phyloP scores from a whole-genome alignment of 2,888 invertebrate species.

The Temnothorax rugatulus region DNA sequence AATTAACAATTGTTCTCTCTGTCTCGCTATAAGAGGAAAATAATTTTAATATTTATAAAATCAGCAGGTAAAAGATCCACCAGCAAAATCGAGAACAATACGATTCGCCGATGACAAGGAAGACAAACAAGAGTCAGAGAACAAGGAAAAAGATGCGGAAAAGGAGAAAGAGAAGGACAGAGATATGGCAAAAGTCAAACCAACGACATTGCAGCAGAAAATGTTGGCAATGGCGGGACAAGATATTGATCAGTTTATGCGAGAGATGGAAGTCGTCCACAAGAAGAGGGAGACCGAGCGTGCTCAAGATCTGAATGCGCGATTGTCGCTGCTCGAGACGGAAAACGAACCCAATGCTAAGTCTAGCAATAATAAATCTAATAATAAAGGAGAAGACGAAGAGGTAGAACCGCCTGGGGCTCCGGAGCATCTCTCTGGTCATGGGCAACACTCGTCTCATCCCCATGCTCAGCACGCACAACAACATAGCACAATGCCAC shows the following conservation, averaged over 20 bases:
- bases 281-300: slow-evolving; percentile 91
- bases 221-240: slow-evolving; percentile 96
- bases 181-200: slow-evolving; percentile 87
- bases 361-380: slow-evolving; percentile 74
- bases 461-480: slow-evolving; percentile 76
- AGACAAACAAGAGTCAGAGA: slow-evolving; percentile 87
- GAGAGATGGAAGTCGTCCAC: slow-evolving; percentile 96
- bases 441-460: slow-evolving; percentile 75
- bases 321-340: slow-evolving; percentile 85
- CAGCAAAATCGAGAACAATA: slow-evolving; percentile 87
- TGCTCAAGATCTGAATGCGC: slow-evolving; percentile 88
- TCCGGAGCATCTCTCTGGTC: slow-evolving; percentile 72
- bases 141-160: slow-evolving; percentile 84
- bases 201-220: slow-evolving; percentile 93
- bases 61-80: slow-evolving; percentile 83
- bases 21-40: neutral
- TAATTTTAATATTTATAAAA: slow-evolving; percentile 25
- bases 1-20: neutral
- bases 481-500: slow-evolving; percentile 80
- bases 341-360: slow-evolving; percentile 78
- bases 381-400: slow-evolving; percentile 73
- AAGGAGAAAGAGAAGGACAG: slow-evolving; percentile 84
- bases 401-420: slow-evolving; percentile 79
- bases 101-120: slow-evolving; percentile 89
- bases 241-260: slow-evolving; percentile 97